Evolutionary conservation across 2,797 vertebrate species (phyloP), one percentile per base, ranked within the genome.

Genomic region (Lithobates sylvaticus): DNA sequence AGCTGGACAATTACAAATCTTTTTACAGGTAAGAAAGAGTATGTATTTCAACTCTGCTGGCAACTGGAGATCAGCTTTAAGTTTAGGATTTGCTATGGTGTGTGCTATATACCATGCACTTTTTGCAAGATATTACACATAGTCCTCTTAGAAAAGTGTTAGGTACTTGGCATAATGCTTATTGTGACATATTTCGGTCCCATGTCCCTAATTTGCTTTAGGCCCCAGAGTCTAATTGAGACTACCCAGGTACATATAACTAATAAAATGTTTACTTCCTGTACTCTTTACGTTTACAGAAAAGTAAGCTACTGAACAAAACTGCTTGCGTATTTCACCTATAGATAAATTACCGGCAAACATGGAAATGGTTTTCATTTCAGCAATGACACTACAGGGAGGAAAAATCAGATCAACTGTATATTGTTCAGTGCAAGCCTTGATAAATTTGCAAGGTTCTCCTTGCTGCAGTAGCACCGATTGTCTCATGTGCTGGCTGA

Each of bases 401-500:
- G 83, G 50, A 23, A 34, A 67, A 23, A 27, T 50, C 10, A 21
- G 58, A 83, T 47, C n/a, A 65, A 36, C 23, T 26, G 27, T 50
- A 13, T 6, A 32, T 32, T 50, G 34, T 67, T 61, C 54, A 61
- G 0, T 61, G 54, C 58, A 78, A 26, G 54, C 50, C 58, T 85
- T 23, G 50, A 54, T 70, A 32, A 18, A 5, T 23, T 42, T 47
- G 65, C 4, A 34, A 54, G 27, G n/a, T 44, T 86, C 34, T 65
- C n/a, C 67, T 70, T 44, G 29, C 44, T 34, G 77, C 44, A 64
- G 61, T 42, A 29, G 65, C 36, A 26, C 42, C 12, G 36, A 29
- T 78, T 61, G 42, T 68, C 54, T 61, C 44, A 44, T 73, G 58
- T 68, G 73, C 27, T 65, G 13, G 10, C 21, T 78, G 81, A 87